Conservation (phyloP, 2,797 vertebrate genomes). For the Alcedo atthis region DNA sequence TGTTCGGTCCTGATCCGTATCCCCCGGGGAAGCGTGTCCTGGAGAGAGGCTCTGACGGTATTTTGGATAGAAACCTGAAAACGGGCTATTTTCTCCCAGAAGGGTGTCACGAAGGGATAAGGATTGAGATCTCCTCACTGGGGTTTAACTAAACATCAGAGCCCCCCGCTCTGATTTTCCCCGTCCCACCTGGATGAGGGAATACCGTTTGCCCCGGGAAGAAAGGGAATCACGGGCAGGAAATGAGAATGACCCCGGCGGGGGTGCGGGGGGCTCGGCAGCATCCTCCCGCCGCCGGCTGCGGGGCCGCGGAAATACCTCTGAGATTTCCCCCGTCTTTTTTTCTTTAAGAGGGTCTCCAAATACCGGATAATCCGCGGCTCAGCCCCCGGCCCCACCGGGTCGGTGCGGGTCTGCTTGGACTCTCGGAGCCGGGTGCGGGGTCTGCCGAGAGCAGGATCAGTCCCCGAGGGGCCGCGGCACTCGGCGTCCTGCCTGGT, state of each 20-base stretch:
- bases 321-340: rapidly evolving
- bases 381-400: neutral
- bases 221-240: neutral
- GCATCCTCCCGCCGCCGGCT: neutral
- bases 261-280: neutral
- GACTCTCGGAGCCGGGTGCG: neutral
- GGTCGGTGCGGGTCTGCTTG: neutral
- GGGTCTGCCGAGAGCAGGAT: neutral
- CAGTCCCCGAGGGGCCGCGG: neutral
- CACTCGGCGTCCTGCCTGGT: neutral
- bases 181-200: neutral
- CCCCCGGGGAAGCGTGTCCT: neutral
- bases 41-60: rapidly evolving
- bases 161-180: neutral
- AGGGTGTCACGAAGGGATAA: neutral
- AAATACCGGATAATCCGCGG: rapidly evolving
- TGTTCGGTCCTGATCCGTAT: neutral
- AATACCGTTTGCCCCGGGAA: neutral
- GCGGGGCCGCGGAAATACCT: no score
- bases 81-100: rapidly evolving
- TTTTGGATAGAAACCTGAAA: neutral
- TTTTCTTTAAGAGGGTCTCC: neutral
- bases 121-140: neutral
- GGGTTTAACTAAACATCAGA: neutral
- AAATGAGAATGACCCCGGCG: neutral